Conservation (phyloP, 2,113 vertebrate species). For the Chitala chitala region DNA sequence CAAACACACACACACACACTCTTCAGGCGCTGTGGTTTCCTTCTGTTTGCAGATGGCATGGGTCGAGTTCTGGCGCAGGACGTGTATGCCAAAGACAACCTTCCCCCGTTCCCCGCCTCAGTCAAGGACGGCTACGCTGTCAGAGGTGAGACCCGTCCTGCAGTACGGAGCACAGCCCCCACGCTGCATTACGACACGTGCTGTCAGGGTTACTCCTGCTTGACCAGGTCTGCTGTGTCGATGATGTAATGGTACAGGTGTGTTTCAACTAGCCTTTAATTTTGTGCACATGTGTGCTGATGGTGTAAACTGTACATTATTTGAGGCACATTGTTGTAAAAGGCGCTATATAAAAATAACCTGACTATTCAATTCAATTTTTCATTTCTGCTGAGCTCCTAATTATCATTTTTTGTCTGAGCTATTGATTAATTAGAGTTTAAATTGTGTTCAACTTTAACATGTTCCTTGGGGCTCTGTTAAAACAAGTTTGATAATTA, state of each 20-base stretch:
- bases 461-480: too few species aligned
- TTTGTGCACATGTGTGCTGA: too few species aligned
- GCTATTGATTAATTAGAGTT: neutral
- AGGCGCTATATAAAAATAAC: too few species aligned
- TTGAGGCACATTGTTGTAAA: too few species aligned
- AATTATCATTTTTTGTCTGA: neutral
- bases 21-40: neutral
- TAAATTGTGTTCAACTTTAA: neutral
- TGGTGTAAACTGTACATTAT: too few species aligned
- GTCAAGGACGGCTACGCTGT: slow-evolving; percentile 98
- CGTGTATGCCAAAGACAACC: slow-evolving; percentile 98
- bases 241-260: too few species aligned
- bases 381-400: neutral
- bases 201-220: too few species aligned
- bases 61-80: slow-evolving; percentile 97
- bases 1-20: neutral
- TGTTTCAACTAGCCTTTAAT: too few species aligned
- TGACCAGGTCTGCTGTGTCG: too few species aligned
- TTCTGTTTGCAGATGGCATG: slow-evolving; percentile 78
- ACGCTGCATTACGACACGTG: too few species aligned
- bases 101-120: slow-evolving; percentile 95
- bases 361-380: too few species aligned
- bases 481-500: neutral
- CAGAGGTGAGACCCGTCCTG: slow-evolving; percentile 82
- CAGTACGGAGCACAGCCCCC: too few species aligned